phyloP scores from a whole-genome alignment of 2,888 invertebrate genomes.

The Nemotelus nigrinus region DNA sequence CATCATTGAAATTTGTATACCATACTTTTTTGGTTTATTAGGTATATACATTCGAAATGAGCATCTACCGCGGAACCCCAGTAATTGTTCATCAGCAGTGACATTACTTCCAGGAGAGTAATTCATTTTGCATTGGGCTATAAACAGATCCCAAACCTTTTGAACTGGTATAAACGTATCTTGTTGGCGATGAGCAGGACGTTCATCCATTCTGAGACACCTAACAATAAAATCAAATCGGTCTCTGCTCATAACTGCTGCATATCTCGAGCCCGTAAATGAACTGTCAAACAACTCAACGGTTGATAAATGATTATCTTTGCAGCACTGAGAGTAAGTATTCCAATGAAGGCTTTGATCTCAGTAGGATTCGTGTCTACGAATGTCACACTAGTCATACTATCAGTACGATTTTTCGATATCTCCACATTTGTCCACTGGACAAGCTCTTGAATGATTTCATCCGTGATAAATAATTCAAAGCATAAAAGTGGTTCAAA shows the following conservation, averaged over 20 bases:
- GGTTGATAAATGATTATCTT: constrained; percentile 53
- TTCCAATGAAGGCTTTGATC: constrained; percentile 51
- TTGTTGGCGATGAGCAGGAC: constrained; percentile 42
- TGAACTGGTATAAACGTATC: constrained; percentile 44
- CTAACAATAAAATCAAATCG: constrained; percentile 52
- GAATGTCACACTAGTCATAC: constrained; percentile 46
- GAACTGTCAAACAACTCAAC: constrained; percentile 53
- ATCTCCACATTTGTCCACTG: constrained; percentile 47
- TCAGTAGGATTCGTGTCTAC: constrained; percentile 47
- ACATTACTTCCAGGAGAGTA: too few relatives aligned
- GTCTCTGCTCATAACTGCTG: constrained; percentile 52
- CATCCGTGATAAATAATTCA: constrained; percentile 46
- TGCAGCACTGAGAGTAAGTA: constrained; percentile 48
- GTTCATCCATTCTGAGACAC: constrained; percentile 51
- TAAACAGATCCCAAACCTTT: too few relatives aligned
- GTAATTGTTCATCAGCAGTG: too few relatives aligned
- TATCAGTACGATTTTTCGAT: constrained; percentile 45
- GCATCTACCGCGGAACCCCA: too few relatives aligned
- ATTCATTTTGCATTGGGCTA: too few relatives aligned
- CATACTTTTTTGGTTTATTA: too few relatives aligned
- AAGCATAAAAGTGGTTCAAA: too few relatives aligned
- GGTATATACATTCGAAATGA: too few relatives aligned
- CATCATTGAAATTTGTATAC: too few relatives aligned
- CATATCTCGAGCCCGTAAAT: constrained; percentile 52
- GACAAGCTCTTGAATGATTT: constrained; percentile 46